Percentiles rank a stretch among this genome's conserved stretches.
Evolutionary conservation across 2,888 invertebrate genomes (phyloP).

Genomic region (Lasioglossum lativentre): DNA sequence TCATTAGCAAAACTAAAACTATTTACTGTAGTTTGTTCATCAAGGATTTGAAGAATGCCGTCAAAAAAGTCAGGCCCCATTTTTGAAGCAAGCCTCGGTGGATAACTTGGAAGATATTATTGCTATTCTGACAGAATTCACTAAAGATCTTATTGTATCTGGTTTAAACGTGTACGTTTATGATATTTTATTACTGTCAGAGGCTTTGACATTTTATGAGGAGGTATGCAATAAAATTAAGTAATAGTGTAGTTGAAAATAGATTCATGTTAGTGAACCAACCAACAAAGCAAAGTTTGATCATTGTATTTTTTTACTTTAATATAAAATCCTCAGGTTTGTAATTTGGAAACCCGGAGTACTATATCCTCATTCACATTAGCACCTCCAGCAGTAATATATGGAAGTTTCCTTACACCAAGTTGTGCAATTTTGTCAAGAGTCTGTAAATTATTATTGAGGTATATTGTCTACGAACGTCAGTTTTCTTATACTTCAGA

Average conservation of each 20-base stretch:
- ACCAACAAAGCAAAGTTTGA: not conserved
- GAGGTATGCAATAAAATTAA: conserved; percentile 62
- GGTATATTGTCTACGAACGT: conserved; percentile 53
- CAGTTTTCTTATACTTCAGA: conserved; percentile 10
- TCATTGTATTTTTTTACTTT: conserved; percentile 11
- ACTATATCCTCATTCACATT: conserved; percentile 74
- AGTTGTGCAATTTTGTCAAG: conserved; percentile 76
- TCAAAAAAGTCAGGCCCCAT: conserved; percentile 71
- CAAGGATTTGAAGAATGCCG: conserved; percentile 66
- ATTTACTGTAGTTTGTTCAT: conserved; percentile 70
- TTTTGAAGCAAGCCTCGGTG: conserved; percentile 73
- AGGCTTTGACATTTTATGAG: conserved; percentile 79
- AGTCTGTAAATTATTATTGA: conserved; percentile 77
- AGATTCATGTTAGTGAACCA: not conserved
- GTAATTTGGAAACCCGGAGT: conserved; percentile 68
- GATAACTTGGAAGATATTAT: conserved; percentile 72
- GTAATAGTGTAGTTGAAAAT: not conserved
- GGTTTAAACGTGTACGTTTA: conserved; percentile 77
- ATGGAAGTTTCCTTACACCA: conserved; percentile 76
- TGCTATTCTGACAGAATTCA: conserved; percentile 64
- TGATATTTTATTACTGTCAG: conserved; percentile 71
- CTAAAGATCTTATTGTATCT: conserved; percentile 71
- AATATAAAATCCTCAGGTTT: conserved; percentile 53
- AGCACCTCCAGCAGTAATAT: conserved; percentile 78
- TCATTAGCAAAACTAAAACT: not conserved